These are phyloP conservation scores for Seriola dumerili DNA, from an alignment of 2,113 vertebrate genomes.

Conservation along the genomic window DNA sequence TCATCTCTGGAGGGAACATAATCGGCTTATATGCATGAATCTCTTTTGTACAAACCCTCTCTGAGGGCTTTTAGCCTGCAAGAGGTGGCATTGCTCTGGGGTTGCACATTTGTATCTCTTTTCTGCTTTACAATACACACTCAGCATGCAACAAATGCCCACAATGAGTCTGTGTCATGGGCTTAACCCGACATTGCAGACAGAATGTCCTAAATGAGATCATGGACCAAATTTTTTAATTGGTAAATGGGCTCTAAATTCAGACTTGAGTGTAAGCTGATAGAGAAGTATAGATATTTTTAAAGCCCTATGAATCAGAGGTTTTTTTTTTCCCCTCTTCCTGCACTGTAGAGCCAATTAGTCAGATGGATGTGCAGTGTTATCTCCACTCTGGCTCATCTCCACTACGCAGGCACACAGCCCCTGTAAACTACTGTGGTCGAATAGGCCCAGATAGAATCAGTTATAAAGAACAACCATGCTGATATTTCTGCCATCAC, in stretches of 20 bases:
- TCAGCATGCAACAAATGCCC: slow-evolving; percentile 15
- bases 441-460: slow-evolving; percentile 49
- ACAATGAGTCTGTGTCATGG: slow-evolving; percentile 22
- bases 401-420: slow-evolving; percentile 47
- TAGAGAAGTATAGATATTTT: slow-evolving; percentile 51
- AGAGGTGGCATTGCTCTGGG: slow-evolving; percentile 20
- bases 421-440: slow-evolving; percentile 47
- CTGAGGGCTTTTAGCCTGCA: slow-evolving; percentile 48
- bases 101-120: slow-evolving; percentile 38
- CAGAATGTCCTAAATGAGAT: slow-evolving; percentile 38
- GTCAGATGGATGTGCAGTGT: slow-evolving; percentile 74
- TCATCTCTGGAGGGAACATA: slow-evolving; percentile 54
- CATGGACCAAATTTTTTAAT: slow-evolving; percentile 40
- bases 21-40: slow-evolving; percentile 55
- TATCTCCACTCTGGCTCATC: slow-evolving; percentile 65
- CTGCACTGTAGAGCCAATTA: slow-evolving; percentile 73
- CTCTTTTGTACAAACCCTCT: slow-evolving; percentile 40
- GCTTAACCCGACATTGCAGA: background rate
- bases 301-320: slow-evolving; percentile 62
- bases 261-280: slow-evolving; percentile 33
- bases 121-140: slow-evolving; percentile 35
- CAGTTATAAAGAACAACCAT: slow-evolving; percentile 64
- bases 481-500: slow-evolving; percentile 57
- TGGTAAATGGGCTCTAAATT: slow-evolving; percentile 64
- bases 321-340: slow-evolving; percentile 25